A percentile compares a stretch with the other conserved stretches of the same genome.
phyloP scores from a whole-genome alignment of 2,888 invertebrate genomes.

The Pteria penguin region DNA sequence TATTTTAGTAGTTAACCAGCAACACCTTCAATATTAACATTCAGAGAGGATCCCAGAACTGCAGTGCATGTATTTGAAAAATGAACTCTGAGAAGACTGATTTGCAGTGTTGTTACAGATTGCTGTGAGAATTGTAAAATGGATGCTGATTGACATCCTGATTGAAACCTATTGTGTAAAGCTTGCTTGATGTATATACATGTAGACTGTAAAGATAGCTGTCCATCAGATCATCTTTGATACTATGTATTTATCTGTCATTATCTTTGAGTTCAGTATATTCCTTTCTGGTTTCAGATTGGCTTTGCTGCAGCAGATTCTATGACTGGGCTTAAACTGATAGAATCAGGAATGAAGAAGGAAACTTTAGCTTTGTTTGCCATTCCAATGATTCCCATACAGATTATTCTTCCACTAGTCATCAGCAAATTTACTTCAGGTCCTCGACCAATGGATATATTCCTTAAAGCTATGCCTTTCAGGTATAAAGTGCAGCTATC shows the following conservation, averaged over 20 bases:
- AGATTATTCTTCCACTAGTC: constrained; percentile 93
- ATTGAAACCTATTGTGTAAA: no score
- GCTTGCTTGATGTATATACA: no score
- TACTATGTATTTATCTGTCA: background rate
- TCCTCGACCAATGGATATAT: constrained; percentile 92
- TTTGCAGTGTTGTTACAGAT: no score
- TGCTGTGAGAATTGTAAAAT: no score
- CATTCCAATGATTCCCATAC: constrained; percentile 95
- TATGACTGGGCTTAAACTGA: constrained; percentile 95
- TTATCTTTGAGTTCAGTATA: background rate
- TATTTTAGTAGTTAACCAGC: no score
- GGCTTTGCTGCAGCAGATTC: constrained; percentile 98
- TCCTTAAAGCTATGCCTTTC: constrained; percentile 92
- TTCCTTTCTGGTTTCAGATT: constrained; percentile 83
- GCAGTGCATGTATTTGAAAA: no score
- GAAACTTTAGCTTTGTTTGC: constrained; percentile 95
- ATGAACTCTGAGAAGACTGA: no score
- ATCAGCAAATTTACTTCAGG: constrained; percentile 92
- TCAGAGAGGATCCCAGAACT: no score
- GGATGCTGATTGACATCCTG: no score
- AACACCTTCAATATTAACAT: no score
- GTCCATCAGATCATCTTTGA: background rate
- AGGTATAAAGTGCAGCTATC: no score
- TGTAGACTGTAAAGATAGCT: no score
- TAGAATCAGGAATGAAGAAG: constrained; percentile 97